Evolutionary conservation across 2,888 invertebrate genomes (phyloP), one percentile per base, ranked within the genome.

Genomic region (Brachyptera putata): DNA sequence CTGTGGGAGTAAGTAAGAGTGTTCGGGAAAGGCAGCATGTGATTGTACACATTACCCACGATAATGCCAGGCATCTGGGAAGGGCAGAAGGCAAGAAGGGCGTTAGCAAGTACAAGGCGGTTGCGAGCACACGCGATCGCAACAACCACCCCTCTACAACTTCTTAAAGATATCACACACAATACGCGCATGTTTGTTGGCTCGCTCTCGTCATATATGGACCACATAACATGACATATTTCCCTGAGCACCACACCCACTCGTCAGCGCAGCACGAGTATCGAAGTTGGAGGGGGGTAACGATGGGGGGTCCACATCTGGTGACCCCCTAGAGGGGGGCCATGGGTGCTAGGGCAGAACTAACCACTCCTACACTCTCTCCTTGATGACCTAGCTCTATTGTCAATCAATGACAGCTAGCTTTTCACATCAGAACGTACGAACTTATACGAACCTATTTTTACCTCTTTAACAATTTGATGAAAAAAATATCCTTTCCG

Each of bases 351-450:
- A 30, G 16, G 49, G 22, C 24, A 22, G 43, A 39, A 39, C 24
- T 5, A 46, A 46, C 46, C 53, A 53, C 53, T 53, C 53, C 53
- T 36, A 53, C 53, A 53, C 53, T 53, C 53, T 24, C 21, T 2
- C n/a, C 22, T 4, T 36, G 36, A 53, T 36, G 49, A 53, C 53
- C 53, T 5, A 34, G 30, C 41, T 5, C 24, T 16, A 30, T 5
- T 2, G 53, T 34, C 11, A n/a, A 30, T 36, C 34, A 46, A 16
- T 53, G 53, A 34, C 53, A 43, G 43, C 43, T 21, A 2, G 43
- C 34, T 24, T 16, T 53, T 25, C n/a, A 39, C 4, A 39, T 9
- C 39, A 16, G 30, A 1, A n/a, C 53, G 13, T 36, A 53, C 34
- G n/a, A n/a, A 46, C 53, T 25, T 13, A 26, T n/a, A n/a, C 14